phyloP scores from a whole-genome alignment of 2,888 invertebrate species.

The Phyllotreta striolata region DNA sequence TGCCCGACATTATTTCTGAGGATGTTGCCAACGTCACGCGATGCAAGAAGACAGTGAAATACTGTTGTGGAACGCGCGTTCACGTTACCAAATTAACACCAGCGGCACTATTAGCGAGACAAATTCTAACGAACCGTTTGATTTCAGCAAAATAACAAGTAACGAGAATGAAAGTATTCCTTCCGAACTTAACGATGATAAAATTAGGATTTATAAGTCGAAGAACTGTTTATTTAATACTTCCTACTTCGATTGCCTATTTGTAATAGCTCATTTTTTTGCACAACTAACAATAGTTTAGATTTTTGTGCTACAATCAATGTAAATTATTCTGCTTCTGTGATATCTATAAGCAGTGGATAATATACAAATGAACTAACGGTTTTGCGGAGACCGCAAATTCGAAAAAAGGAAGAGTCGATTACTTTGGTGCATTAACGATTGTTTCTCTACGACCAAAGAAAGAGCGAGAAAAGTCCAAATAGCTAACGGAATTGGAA shows the following conservation, averaged over 20 bases:
- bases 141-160: constrained; percentile 22
- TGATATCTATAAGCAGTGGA: too few species aligned
- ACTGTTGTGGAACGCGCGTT: constrained; percentile 36
- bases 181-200: too few species aligned
- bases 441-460: constrained; percentile 11
- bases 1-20: constrained; percentile 35
- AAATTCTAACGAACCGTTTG: constrained; percentile 33
- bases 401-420: constrained; percentile 11
- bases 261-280: too few species aligned
- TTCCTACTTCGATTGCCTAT: too few species aligned
- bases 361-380: constrained; percentile 17
- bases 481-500: constrained; percentile 14
- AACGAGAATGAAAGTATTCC: constrained; percentile 24
- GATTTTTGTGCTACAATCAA: too few species aligned
- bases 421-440: constrained; percentile 14
- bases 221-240: too few species aligned
- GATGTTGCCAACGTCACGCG: constrained; percentile 39
- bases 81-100: constrained; percentile 43
- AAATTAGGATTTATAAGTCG: too few species aligned
- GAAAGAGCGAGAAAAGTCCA: background rate
- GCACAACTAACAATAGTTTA: too few species aligned
- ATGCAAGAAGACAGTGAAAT: constrained; percentile 41
- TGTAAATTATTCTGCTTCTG: constrained; percentile 4
- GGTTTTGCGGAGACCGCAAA: constrained; percentile 13
- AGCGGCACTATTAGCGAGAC: constrained; percentile 37